These are phyloP conservation scores for Ptychadena robeensis DNA, from an alignment of 2,797 vertebrate genomes.

Conservation along the genomic window DNA sequence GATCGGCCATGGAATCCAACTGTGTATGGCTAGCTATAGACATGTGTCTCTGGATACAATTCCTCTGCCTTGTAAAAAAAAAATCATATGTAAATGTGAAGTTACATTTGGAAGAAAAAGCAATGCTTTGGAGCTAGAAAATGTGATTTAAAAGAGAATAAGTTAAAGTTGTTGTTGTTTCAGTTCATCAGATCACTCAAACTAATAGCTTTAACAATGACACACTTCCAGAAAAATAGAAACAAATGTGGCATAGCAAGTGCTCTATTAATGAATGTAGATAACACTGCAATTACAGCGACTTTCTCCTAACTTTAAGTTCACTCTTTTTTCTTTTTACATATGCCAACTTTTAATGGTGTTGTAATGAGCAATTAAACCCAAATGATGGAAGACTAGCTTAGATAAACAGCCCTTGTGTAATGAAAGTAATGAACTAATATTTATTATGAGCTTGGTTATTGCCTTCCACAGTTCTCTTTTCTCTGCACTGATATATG, in stretches of 20 bases:
- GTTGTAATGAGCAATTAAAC: conserved; percentile 61
- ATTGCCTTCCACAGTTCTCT: conserved; percentile 51
- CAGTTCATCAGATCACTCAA: conserved; percentile 8
- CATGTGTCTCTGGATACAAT: too few species aligned
- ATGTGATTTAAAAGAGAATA: not conserved
- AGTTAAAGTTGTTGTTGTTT: not conserved
- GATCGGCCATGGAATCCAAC: too few species aligned
- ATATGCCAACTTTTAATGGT: conserved; percentile 59
- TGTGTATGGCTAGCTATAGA: too few species aligned
- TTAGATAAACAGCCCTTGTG: conserved; percentile 59
- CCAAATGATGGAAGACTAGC: conserved; percentile 59
- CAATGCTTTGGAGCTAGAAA: not conserved
- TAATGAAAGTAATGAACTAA: conserved; percentile 62
- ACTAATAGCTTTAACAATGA: not conserved
- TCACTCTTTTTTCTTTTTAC: conserved; percentile 47
- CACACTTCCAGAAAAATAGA: conserved; percentile 9
- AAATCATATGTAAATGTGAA: not conserved
- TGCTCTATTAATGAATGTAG: conserved; percentile 10
- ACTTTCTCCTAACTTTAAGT: conserved; percentile 46
- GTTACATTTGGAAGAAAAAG: not conserved
- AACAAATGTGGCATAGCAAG: not conserved
- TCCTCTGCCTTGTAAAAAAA: too few species aligned
- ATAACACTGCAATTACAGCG: conserved; percentile 26
- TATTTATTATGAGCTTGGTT: conserved; percentile 60
- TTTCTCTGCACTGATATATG: conserved; percentile 54